Conservation (phyloP, 2,113 vertebrate species). For the Charina bottae region DNA sequence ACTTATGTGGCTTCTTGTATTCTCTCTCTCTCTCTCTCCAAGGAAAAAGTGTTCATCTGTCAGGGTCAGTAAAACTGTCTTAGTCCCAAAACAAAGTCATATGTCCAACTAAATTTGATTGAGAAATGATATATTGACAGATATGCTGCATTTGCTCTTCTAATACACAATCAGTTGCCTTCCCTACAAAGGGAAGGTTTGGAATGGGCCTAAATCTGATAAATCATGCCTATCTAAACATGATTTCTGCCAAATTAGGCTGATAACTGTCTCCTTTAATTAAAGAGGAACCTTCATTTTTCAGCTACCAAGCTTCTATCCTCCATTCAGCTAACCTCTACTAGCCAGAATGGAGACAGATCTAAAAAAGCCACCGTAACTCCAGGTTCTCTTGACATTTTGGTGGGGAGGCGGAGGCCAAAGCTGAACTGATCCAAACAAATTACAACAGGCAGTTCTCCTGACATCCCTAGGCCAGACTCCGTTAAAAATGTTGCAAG, state of each 20-base stretch:
- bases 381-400: background rate
- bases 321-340: background rate
- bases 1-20: background rate
- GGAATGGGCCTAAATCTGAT: background rate
- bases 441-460: background rate
- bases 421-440: background rate
- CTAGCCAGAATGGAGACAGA: background rate
- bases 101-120: background rate
- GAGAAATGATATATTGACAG: background rate
- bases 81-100: background rate
- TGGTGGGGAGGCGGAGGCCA: background rate
- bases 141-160: background rate
- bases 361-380: background rate
- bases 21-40: background rate
- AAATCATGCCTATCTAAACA: background rate
- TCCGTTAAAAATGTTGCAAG: background rate
- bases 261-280: background rate
- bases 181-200: background rate
- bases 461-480: background rate
- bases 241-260: background rate
- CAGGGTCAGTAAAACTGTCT: background rate
- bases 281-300: background rate
- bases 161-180: background rate
- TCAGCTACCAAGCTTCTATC: background rate
- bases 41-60: background rate